phyloP scores from a whole-genome alignment of 2,797 vertebrate species.

The Staurois parvus region DNA sequence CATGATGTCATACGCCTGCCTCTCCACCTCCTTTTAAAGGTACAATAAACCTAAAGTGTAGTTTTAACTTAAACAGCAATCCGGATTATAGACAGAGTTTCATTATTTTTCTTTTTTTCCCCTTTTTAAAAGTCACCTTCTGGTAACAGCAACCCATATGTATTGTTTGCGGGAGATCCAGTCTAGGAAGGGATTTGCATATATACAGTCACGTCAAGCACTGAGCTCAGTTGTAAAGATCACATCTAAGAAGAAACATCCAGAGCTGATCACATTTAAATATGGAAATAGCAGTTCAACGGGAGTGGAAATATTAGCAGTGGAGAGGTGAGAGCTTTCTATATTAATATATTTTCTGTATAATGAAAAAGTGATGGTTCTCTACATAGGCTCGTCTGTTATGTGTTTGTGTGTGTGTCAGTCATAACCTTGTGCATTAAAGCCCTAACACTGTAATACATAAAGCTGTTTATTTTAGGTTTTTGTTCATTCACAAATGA shows the following conservation, averaged over 20 bases:
- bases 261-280: constrained; percentile 98
- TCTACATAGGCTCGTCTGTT: too few relatives aligned
- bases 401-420: too few relatives aligned
- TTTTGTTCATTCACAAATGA: not conserved
- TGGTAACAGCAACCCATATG: constrained; percentile 97
- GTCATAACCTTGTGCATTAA: too few relatives aligned
- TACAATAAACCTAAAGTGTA: too few relatives aligned
- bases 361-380: too few relatives aligned
- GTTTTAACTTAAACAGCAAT: too few relatives aligned
- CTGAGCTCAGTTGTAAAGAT: constrained; percentile 98
- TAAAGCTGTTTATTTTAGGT: not conserved
- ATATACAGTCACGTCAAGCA: constrained; percentile 97
- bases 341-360: too few relatives aligned
- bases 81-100: not conserved
- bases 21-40: too few relatives aligned
- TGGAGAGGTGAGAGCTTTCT: constrained; percentile 84
- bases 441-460: not conserved
- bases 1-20: too few relatives aligned
- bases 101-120: constrained; percentile 17
- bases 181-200: constrained; percentile 92
- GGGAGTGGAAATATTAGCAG: constrained; percentile 92
- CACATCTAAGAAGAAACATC: constrained; percentile 98
- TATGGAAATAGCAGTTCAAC: constrained; percentile 93
- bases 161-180: constrained; percentile 97
- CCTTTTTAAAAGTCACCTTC: constrained; percentile 82